Evolutionary conservation across 1,140 invertebrate species (phyloP).

Genomic region (Brachionus plicatilis): DNA sequence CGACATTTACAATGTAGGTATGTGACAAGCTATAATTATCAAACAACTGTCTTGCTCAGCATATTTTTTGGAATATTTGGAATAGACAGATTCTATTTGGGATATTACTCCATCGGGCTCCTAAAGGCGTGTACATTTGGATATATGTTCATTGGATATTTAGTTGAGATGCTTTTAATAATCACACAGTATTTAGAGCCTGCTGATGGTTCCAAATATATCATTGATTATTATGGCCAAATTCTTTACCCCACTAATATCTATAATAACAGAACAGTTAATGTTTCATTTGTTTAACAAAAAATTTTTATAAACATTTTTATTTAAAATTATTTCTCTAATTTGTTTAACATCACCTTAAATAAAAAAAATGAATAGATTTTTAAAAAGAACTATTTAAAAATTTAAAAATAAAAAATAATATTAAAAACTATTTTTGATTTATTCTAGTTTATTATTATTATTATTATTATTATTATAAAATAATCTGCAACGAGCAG

Average conservation of each 20-base stretch:
- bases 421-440: too few species aligned
- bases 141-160: conserved; percentile 88
- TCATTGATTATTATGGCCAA: conserved; percentile 87
- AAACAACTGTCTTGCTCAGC: conserved; percentile 81
- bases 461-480: too few species aligned
- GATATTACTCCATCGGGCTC: conserved; percentile 81
- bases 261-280: conserved; percentile 3
- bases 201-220: conserved; percentile 89
- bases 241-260: neutral
- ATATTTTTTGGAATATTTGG: conserved; percentile 94
- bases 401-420: too few species aligned
- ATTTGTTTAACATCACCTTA: neutral
- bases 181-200: conserved; percentile 83
- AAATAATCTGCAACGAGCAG: too few species aligned
- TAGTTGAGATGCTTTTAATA: conserved; percentile 89
- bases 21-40: conserved; percentile 91
- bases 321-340: neutral
- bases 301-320: neutral
- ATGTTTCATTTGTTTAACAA: neutral
- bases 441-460: too few species aligned
- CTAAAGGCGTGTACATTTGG: conserved; percentile 90
- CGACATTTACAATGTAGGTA: conserved; percentile 80
- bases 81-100: conserved; percentile 90
- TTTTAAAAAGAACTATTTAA: too few species aligned
- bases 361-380: neutral